Evolutionary conservation across 2,888 invertebrate genomes (phyloP).

Genomic region (Selenia dentaria): DNA sequence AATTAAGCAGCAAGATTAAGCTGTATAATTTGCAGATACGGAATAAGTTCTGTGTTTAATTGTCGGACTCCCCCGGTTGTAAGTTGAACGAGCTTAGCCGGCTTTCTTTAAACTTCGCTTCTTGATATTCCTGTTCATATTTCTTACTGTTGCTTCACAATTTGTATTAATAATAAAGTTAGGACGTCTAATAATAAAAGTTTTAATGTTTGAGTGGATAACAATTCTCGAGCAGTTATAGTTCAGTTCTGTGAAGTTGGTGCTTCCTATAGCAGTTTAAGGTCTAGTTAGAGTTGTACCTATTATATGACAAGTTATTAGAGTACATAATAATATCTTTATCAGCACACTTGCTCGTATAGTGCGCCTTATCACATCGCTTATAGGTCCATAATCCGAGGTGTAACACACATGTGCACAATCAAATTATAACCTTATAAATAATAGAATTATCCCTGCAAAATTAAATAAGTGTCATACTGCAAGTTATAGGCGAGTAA

Average conservation of each 20-base stretch:
- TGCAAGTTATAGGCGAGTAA: too few species aligned
- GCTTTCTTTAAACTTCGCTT: conserved; percentile 31
- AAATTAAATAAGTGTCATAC: too few species aligned
- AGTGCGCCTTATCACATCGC: too few species aligned
- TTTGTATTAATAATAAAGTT: conserved; percentile 23
- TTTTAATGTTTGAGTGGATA: conserved; percentile 7
- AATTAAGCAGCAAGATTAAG: conserved; percentile 29
- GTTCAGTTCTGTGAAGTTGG: neutral
- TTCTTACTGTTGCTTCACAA: conserved; percentile 17
- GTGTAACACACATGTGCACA: too few species aligned
- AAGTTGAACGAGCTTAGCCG: conserved; percentile 18
- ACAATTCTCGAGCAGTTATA: neutral
- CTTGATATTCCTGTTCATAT: conserved; percentile 22
- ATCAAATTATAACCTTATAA: too few species aligned
- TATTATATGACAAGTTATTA: too few species aligned
- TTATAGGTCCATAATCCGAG: too few species aligned
- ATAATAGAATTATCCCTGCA: too few species aligned
- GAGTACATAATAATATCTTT: too few species aligned
- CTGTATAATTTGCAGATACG: conserved; percentile 33
- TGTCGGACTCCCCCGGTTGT: conserved; percentile 24
- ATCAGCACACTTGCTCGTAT: too few species aligned
- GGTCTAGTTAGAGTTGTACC: too few species aligned
- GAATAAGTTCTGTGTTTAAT: conserved; percentile 33
- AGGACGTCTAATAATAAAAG: conserved; percentile 6
- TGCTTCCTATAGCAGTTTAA: neutral